A percentile compares a stretch with the other conserved stretches of the same genome.
phyloP scores from a whole-genome alignment of 2,888 invertebrate genomes.

The Himalopsyche anomala region DNA sequence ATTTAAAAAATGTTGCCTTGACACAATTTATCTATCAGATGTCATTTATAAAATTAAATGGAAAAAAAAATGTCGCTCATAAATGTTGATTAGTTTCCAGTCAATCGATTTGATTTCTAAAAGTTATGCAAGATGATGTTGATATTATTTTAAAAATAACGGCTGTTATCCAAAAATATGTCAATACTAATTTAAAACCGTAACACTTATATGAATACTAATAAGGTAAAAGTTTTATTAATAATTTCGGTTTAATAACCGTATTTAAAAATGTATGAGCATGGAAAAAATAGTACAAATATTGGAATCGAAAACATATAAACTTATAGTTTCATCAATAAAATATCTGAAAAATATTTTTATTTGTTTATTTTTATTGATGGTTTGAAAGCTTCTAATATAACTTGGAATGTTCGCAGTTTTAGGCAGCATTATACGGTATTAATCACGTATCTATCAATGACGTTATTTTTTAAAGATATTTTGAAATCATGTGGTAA shows the following conservation, averaged over 20 bases:
- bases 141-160: slow-evolving; percentile 2
- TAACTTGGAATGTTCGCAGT: too few relatives aligned
- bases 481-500: too few relatives aligned
- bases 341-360: too few relatives aligned
- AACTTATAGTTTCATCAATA: too few relatives aligned
- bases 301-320: too few relatives aligned
- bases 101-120: slow-evolving; percentile 38
- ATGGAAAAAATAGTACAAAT: too few relatives aligned
- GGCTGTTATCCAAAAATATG: background rate
- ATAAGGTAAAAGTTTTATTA: background rate
- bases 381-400: too few relatives aligned
- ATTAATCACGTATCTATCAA: too few relatives aligned
- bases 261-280: too few relatives aligned
- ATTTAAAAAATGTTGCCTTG: slow-evolving; percentile 19
- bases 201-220: background rate
- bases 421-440: too few relatives aligned
- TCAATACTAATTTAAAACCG: slow-evolving; percentile 11
- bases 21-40: background rate
- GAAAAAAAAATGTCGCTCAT: background rate
- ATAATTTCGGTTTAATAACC: background rate
- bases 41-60: background rate
- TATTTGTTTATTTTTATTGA: too few relatives aligned
- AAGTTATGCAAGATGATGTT: slow-evolving; percentile 1
- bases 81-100: slow-evolving; percentile 3
- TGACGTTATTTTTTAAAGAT: too few relatives aligned